Evolutionary conservation across 2,888 invertebrate genomes (phyloP).

Genomic region (Chromoteleia sp.): DNA sequence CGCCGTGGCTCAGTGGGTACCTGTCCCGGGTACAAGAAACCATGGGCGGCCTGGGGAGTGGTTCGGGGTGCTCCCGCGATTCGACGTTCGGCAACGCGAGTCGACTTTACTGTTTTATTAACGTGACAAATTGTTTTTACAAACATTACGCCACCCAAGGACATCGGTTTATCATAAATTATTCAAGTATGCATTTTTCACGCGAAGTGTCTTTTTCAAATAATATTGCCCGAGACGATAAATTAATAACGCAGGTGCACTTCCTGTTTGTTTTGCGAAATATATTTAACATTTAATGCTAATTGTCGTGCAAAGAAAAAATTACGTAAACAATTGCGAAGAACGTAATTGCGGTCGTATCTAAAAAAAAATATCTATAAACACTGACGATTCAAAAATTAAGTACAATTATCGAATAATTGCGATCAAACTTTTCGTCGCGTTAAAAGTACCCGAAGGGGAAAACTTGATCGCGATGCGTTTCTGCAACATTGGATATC

Average conservation of each 20-base stretch:
- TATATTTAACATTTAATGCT: too few species aligned
- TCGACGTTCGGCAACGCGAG: neutral
- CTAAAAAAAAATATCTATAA: too few species aligned
- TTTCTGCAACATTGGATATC: slow-evolving; percentile 9
- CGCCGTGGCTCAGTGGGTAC: too few species aligned
- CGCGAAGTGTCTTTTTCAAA: slow-evolving; percentile 12
- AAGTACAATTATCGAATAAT: too few species aligned
- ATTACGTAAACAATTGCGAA: too few species aligned
- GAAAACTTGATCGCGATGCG: neutral
- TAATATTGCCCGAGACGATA: slow-evolving; percentile 28
- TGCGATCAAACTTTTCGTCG: too few species aligned
- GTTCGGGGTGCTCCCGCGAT: neutral
- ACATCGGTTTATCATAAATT: slow-evolving; percentile 41
- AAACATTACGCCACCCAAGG: slow-evolving; percentile 46
- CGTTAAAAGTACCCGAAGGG: too few species aligned
- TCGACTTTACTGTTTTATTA: slow-evolving; percentile 20
- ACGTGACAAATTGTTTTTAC: slow-evolving; percentile 46
- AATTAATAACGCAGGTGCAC: slow-evolving; percentile 17
- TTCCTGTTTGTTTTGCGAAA: slow-evolving; percentile 9
- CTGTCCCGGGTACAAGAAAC: too few species aligned
- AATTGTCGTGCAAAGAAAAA: too few species aligned
- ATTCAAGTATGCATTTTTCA: slow-evolving; percentile 25
- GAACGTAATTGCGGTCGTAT: too few species aligned
- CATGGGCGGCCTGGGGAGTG: too few species aligned
- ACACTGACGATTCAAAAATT: too few species aligned